These are phyloP conservation scores for Itoplectis maculator DNA, from an alignment of 2,888 invertebrate genomes.

Conservation along the genomic window DNA sequence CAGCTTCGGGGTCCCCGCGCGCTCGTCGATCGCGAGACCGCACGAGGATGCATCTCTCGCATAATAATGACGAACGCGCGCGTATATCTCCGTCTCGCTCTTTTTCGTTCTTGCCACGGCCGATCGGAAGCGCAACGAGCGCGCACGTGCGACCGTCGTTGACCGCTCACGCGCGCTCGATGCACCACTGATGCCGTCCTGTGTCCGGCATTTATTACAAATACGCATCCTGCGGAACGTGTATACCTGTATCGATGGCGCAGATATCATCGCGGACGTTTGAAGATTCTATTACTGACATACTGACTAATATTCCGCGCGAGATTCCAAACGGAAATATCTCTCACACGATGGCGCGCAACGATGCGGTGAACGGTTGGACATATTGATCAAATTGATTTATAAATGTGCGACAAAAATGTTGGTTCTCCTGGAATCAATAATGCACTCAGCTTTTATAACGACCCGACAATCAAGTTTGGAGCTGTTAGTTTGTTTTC, in stretches of 20 bases:
- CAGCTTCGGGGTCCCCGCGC: constrained; percentile 29
- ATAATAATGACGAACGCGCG: constrained; percentile 63
- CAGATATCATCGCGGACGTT: constrained; percentile 25
- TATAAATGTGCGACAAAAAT: background rate
- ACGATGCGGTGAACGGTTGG: background rate
- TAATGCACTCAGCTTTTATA: no score
- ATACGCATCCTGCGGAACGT: constrained; percentile 27
- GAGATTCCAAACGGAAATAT: background rate
- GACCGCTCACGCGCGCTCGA: constrained; percentile 65
- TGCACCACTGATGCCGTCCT: constrained; percentile 24
- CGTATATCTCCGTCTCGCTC: constrained; percentile 50
- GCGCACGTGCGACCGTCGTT: constrained; percentile 67
- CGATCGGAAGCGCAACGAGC: constrained; percentile 66
- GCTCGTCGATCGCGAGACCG: constrained; percentile 61
- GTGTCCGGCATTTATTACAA: constrained; percentile 16
- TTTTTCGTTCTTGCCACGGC: constrained; percentile 44
- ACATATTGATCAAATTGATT: background rate
- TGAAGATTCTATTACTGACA: constrained; percentile 41
- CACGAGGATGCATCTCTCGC: constrained; percentile 66
- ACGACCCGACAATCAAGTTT: no score
- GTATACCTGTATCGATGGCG: constrained; percentile 16
- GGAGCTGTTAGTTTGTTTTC: no score
- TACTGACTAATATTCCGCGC: constrained; percentile 44
- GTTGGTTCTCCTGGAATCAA: no score
- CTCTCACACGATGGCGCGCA: background rate